Evolutionary conservation across 2,888 invertebrate genomes (phyloP).

Genomic region (Tetanocera ferruginea): DNA sequence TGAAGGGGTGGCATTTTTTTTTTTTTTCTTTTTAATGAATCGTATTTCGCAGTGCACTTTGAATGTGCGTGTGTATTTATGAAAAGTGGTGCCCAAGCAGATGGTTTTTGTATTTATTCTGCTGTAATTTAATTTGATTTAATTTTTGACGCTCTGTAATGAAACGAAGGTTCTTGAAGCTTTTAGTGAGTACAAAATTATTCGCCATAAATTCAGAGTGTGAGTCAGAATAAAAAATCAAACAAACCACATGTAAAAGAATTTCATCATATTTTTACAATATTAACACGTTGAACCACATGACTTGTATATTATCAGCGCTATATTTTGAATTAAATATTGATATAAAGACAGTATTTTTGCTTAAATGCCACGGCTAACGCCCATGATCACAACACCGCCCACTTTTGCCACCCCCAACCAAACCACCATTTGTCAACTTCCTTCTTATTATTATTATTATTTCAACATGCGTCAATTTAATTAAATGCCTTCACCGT

Average conservation of each 20-base stretch:
- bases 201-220: not conserved
- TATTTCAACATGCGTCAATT: not conserved
- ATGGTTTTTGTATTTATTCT: not conserved
- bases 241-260: not conserved
- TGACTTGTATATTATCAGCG: too few relatives aligned
- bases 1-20: conserved; percentile 19
- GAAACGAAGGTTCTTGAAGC: too few relatives aligned
- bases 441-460: too few relatives aligned
- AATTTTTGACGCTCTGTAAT: not conserved
- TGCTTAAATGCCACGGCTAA: too few relatives aligned
- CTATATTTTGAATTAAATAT: too few relatives aligned
- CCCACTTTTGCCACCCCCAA: too few relatives aligned
- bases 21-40: not conserved
- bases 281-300: too few relatives aligned
- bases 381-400: too few relatives aligned
- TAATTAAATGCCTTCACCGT: not conserved
- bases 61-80: not conserved
- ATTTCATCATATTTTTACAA: not conserved
- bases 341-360: too few relatives aligned
- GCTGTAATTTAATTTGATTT: not conserved
- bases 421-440: too few relatives aligned
- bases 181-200: not conserved
- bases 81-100: not conserved
- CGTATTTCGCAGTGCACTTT: not conserved
- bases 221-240: not conserved